Evolutionary conservation across 1,140 invertebrate species (phyloP).

Genomic region (Lanistes nyassanus): DNA sequence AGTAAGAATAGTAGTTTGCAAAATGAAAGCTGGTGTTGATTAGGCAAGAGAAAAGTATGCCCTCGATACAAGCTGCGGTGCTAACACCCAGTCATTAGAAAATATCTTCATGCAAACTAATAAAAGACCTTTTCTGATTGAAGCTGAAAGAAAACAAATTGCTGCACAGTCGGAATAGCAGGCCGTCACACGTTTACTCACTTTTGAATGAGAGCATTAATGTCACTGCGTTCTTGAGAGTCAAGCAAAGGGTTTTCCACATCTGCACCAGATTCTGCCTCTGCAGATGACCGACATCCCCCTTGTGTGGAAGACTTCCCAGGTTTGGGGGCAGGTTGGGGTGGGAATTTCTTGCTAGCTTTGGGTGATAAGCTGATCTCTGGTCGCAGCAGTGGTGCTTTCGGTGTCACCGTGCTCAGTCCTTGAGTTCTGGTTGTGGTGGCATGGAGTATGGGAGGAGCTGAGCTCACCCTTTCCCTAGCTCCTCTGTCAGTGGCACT

Average conservation of each 20-base stretch:
- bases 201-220: slow-evolving; percentile 50
- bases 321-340: slow-evolving; percentile 27
- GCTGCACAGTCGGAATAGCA: no score
- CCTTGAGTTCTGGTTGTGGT: neutral
- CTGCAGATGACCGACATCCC: neutral
- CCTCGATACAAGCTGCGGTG: no score
- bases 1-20: no score
- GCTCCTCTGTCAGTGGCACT: slow-evolving; percentile 3
- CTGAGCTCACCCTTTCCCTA: slow-evolving; percentile 11
- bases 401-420: slow-evolving; percentile 12
- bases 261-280: slow-evolving; percentile 1
- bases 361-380: neutral
- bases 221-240: slow-evolving; percentile 45
- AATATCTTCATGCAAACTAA: no score
- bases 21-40: no score
- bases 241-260: slow-evolving; percentile 23
- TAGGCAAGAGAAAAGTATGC: no score
- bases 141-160: no score
- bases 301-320: slow-evolving; percentile 20
- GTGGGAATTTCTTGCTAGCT: slow-evolving; percentile 27
- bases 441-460: slow-evolving; percentile 5
- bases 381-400: slow-evolving; percentile 13
- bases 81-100: no score
- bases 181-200: no score
- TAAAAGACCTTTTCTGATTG: no score